Percentiles rank a stretch among this genome's conserved stretches.
phyloP scores from a whole-genome alignment of 2,113 vertebrate genomes.

The Tupaia chinensis region DNA sequence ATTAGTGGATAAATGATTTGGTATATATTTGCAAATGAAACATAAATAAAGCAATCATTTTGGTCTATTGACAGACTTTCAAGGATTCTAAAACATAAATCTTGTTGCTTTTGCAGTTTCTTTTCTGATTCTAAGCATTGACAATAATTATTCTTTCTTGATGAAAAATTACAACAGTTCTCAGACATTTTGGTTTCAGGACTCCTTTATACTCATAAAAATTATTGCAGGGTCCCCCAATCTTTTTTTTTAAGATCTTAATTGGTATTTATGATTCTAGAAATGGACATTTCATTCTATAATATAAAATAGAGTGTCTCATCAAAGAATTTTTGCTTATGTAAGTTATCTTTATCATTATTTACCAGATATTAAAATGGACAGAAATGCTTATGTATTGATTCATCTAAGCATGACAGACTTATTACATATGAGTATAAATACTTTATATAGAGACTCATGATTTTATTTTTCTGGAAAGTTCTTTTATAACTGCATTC shows the following conservation, averaged over 20 bases:
- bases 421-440: neutral
- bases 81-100: neutral
- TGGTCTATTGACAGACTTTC: neutral
- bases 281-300: too few relatives aligned
- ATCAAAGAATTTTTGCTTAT: neutral
- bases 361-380: conserved; percentile 21
- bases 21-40: neutral
- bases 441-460: conserved; percentile 29
- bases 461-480: conserved; percentile 10
- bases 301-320: too few relatives aligned
- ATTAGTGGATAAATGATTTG: conserved; percentile 12
- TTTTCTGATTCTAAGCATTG: conserved; percentile 23
- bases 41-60: neutral
- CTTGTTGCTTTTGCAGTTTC: conserved; percentile 6
- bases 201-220: neutral
- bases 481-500: neutral
- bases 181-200: neutral
- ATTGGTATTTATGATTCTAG: too few relatives aligned
- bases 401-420: conserved; percentile 15
- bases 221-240: neutral
- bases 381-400: conserved; percentile 22
- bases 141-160: neutral
- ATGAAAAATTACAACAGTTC: neutral
- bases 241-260: too few relatives aligned
- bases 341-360: neutral